Evolutionary conservation across 2,888 invertebrate genomes (phyloP).

Genomic region (Drosophila fulvimacula): DNA sequence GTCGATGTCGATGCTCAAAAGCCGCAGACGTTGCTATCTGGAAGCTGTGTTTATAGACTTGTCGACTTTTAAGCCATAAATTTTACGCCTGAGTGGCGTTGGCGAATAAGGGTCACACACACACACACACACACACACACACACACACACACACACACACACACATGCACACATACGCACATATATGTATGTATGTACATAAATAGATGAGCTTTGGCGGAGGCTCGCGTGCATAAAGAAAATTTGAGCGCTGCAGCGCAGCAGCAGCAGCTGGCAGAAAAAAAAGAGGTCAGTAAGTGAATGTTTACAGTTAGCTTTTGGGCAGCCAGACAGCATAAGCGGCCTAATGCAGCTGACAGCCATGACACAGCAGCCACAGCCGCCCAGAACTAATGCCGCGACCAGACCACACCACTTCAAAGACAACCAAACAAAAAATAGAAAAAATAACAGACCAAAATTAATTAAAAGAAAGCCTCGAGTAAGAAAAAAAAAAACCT

Average conservation of each 20-base stretch:
- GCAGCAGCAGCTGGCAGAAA: conserved; percentile 22
- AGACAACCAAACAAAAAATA: background rate
- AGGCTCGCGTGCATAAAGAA: conserved; percentile 75
- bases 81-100: conserved; percentile 80
- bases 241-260: conserved; percentile 56
- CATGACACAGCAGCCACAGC: conserved; percentile 63
- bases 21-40: conserved; percentile 60
- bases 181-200: background rate
- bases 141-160: conserved; percentile 30
- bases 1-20: conserved; percentile 45
- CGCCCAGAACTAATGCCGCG: conserved; percentile 75
- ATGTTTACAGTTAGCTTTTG: conserved; percentile 79
- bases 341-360: conserved; percentile 75
- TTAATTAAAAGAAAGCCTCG: conserved; percentile 75
- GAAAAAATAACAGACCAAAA: conserved; percentile 41
- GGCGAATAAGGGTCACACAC: conserved; percentile 79
- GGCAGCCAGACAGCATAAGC: conserved; percentile 67
- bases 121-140: conserved; percentile 35
- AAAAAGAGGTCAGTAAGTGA: conserved; percentile 79
- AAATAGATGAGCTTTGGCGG: conserved; percentile 56
- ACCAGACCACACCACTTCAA: conserved; percentile 25
- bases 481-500: conserved; percentile 59
- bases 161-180: conserved; percentile 42
- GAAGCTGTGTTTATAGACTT: conserved; percentile 81
- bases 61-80: conserved; percentile 80